These are phyloP conservation scores for Ochotona princeps DNA, from an alignment of 2,113 vertebrate species.

Conservation along the genomic window DNA sequence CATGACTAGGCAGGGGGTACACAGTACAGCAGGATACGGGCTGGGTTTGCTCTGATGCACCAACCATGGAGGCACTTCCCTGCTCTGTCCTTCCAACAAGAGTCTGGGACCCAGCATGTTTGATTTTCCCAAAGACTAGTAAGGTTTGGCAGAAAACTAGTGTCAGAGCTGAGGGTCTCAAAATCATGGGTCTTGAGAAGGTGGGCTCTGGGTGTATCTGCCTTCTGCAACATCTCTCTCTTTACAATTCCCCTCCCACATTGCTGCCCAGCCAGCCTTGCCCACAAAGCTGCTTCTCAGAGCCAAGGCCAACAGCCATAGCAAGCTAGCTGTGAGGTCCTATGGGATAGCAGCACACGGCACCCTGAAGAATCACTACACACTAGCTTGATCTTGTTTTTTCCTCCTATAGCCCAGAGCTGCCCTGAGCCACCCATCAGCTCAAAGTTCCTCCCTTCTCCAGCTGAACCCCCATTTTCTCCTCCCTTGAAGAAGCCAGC, in stretches of 20 bases:
- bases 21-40: not conserved
- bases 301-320: not conserved
- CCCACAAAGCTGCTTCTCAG: not conserved
- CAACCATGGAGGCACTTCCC: not conserved
- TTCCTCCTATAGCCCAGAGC: not conserved
- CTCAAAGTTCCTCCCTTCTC: not conserved
- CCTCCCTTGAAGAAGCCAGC: conserved; percentile 41
- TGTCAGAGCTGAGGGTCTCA: not conserved
- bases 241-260: accelerated
- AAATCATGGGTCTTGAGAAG: not conserved
- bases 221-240: not conserved
- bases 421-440: not conserved
- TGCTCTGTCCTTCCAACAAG: not conserved
- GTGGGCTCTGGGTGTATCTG: not conserved
- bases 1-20: not conserved
- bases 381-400: not conserved
- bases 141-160: not conserved
- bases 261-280: not conserved
- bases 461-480: not conserved
- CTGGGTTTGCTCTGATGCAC: not conserved
- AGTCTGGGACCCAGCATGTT: not conserved
- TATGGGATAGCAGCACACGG: not conserved
- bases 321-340: not conserved
- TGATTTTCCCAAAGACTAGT: not conserved
- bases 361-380: not conserved